These are phyloP conservation scores for Steatocranus sp. DNA, from an alignment of 2,797 vertebrate species.

Conservation along the genomic window DNA sequence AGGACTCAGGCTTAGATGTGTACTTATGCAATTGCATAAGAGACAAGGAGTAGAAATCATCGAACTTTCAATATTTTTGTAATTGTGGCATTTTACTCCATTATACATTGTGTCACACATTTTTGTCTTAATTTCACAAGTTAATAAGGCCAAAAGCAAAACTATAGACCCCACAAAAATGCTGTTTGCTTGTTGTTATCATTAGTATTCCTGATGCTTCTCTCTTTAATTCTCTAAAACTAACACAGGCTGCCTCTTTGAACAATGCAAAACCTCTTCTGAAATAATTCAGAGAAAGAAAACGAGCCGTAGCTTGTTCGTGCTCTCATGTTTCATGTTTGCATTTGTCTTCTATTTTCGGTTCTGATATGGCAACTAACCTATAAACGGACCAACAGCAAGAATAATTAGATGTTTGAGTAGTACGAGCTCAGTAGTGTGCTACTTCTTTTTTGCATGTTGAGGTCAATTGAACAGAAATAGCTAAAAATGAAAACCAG, in stretches of 20 bases:
- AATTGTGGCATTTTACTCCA: background rate
- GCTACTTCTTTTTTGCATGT: background rate
- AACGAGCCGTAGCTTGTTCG: background rate
- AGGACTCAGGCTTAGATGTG: background rate
- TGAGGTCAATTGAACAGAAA: slow-evolving; percentile 2
- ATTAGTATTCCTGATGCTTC: too few species aligned
- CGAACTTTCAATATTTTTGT: background rate
- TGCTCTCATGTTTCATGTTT: background rate
- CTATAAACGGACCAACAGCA: background rate
- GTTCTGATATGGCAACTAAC: background rate
- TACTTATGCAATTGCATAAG: background rate
- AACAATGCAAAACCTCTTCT: background rate
- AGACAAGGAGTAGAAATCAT: background rate
- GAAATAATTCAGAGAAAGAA: background rate
- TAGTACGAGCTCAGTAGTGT: background rate
- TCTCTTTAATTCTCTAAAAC: background rate
- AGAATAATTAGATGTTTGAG: background rate
- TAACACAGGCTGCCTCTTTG: background rate
- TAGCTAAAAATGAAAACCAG: slow-evolving; percentile 2
- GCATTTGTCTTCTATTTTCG: slow-evolving; percentile 24
- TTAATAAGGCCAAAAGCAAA: background rate
- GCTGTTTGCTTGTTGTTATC: background rate
- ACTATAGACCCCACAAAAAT: background rate
- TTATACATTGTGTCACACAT: background rate
- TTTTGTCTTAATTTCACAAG: background rate